phyloP scores from a whole-genome alignment of 2,797 vertebrate species.

The Pyrrhura leucotis region DNA sequence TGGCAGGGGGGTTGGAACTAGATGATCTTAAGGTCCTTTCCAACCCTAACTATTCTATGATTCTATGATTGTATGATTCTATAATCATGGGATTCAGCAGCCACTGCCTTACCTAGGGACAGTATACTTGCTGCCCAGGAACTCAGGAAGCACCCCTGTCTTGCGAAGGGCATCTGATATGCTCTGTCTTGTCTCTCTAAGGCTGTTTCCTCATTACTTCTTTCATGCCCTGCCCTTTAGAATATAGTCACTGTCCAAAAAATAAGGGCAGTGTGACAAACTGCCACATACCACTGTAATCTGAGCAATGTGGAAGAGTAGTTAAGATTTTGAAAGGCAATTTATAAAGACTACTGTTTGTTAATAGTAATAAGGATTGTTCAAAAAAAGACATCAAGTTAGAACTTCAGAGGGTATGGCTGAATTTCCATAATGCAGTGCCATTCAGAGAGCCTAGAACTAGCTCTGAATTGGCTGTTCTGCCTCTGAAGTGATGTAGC shows the following conservation, averaged over 20 bases:
- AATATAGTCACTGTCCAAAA: not conserved
- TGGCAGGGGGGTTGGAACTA: too few relatives aligned
- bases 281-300: not conserved
- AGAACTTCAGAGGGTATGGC: not conserved
- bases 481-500: not conserved
- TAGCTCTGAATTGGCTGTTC: not conserved
- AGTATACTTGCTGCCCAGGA: not conserved
- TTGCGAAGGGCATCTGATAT: accelerated
- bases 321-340: not conserved
- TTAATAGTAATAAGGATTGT: not conserved
- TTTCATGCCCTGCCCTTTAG: not conserved
- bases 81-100: not conserved
- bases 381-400: not conserved
- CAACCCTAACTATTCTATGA: too few relatives aligned
- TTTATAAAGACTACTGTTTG: not conserved
- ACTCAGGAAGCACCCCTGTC: not conserved
- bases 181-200: not conserved
- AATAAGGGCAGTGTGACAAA: not conserved
- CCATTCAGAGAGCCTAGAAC: not conserved
- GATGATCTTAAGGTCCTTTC: too few relatives aligned
- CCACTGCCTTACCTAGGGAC: not conserved
- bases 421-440: not conserved
- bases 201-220: not conserved
- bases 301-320: not conserved
- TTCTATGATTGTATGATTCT: too few relatives aligned